Evolutionary conservation across 2,888 invertebrate genomes (phyloP), one percentile per base, ranked within the genome.

Genomic region (Callimorpha dominula): DNA sequence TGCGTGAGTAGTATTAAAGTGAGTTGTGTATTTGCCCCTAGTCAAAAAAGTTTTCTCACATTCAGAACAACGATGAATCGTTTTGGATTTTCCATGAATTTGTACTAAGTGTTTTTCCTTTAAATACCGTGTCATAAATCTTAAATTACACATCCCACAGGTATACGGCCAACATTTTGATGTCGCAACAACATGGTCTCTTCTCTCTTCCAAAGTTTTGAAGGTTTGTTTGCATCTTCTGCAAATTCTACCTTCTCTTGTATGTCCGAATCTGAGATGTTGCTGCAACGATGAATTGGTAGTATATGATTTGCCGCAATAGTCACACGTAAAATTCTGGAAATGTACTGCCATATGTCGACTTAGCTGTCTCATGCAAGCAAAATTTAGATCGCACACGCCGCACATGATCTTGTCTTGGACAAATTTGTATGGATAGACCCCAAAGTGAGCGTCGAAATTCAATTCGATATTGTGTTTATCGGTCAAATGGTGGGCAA

Each of bases 211-310:
- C 1, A 76, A 4, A 0, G 88, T 88, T 0, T 90, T 81, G 68
- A 94, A 95, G 54, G 90, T 89, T 14, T 77, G 82, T 91, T 91
- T 93, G 76, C 95, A 95, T 75, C 90, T 93, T 62, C 93, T 87
- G 78, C 95, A 95, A 79, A 8, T 87, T 82, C 7, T 89, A 89
- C 0, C 88, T 90, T 0, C 91, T 84, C 78, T 95, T 94, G 6
- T 77, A 86, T 73, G 90, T 90, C 63, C 86, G 87, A 3, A 92
- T 87, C 67, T 95, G 94, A 74, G 93, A 92, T 52, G 68, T 31
- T 88, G 91, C 17, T 88, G 91, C 43, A 95, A 82, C 0, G 91
- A 90, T 65, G 92, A 93, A 4, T 85, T 87, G 0, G 90, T 89
- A 17, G 91, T 77, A 73, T 94, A 95, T 40, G 88, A 87, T n/a